phyloP scores from a whole-genome alignment of 1,140 invertebrate genomes.

The Bombyx mandarina region DNA sequence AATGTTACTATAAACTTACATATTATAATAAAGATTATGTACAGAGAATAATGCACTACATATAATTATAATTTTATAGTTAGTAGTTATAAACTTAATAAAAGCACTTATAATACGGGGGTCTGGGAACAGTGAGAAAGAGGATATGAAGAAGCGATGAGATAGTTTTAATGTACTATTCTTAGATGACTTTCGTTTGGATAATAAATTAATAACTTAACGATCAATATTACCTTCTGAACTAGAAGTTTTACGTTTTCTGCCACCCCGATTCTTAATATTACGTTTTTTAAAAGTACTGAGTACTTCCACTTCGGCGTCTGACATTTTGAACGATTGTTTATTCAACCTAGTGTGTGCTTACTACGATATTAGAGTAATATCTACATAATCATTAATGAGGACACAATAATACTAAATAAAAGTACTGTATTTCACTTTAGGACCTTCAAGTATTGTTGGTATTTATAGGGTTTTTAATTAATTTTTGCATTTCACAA shows the following conservation, averaged over 20 bases:
- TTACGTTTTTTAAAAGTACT: slow-evolving; percentile 52
- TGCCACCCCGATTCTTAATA: slow-evolving; percentile 44
- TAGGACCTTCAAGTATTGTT: background rate
- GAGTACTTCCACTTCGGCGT: slow-evolving; percentile 45
- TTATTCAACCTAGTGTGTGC: background rate
- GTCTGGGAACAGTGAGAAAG: no score
- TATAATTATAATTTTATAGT: no score
- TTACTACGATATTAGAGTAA: background rate
- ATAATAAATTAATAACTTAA: background rate
- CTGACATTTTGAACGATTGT: slow-evolving; percentile 39
- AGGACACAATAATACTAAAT: background rate
- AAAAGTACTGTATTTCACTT: background rate
- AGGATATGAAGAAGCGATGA: no score
- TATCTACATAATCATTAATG: background rate
- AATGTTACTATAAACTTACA: no score
- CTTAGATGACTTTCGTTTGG: background rate
- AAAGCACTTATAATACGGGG: no score
- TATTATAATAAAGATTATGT: no score
- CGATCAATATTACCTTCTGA: slow-evolving; percentile 43
- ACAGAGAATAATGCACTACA: no score
- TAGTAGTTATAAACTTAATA: no score
- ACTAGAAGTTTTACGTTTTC: slow-evolving; percentile 50
- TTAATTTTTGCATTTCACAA: no score
- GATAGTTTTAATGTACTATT: no score
- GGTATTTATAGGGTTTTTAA: no score